Evolutionary conservation across 2,888 invertebrate species (phyloP), one percentile per base, ranked within the genome.

Genomic region (Camponotus fellah): DNA sequence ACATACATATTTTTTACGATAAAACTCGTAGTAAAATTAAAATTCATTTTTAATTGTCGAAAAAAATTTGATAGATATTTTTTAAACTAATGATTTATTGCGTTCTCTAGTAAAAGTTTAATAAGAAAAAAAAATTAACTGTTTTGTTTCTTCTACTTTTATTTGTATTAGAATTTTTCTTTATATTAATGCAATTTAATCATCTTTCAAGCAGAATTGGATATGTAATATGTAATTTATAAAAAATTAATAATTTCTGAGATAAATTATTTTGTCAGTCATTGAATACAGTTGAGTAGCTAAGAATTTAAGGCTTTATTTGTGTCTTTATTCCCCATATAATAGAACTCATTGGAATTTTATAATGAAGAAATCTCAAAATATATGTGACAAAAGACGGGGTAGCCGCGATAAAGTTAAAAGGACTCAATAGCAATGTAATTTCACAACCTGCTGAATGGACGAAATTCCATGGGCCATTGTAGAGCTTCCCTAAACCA

Each of bases 341-440:
- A 65, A 26, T 17, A 17, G 17, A 12, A 17, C 40, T 37, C 10
- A 10, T 26, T 68, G 53, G n/a, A 69, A 69, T 58, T 79, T 58
- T 12, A 32, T 14, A 79, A 21, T 60, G 17, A 21, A 69, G 43
- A 69, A 6, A 79, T 58, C 56, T 43, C n/a, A 21, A 53, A 53
- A 3, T 43, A 43, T 5, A 43, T 5, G n/a, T 56, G 34, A 68
- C 53, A 46, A 32, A n/a, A 37, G 21, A 66, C 62, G 53, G 40
- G 17, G 56, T 49, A 14, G 62, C 37, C 72, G 80, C 56, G 76
- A 79, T 62, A n/a, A 71, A 80, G 62, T 83, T 81, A 74, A 76
- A 77, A 77, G 68, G 65, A 83, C 60, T 80, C 66, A 84, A 85
- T 82, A 86, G 83, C 72, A 77, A 84, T 26, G 80, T 82, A 84